Conservation (phyloP, 2,113 vertebrate species). For the Hypomesus transpacificus region DNA sequence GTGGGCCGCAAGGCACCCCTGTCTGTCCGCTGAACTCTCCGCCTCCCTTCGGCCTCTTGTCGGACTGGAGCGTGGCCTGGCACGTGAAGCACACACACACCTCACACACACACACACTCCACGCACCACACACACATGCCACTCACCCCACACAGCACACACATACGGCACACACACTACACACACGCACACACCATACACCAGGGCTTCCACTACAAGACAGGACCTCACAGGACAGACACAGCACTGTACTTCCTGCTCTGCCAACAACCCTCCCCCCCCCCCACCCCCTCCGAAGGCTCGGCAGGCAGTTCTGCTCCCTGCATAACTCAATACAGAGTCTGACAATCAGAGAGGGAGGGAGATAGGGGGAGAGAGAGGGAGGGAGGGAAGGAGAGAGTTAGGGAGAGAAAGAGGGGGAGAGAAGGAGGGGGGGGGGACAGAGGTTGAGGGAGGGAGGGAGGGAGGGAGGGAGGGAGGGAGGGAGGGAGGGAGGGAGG, state of each 20-base stretch:
- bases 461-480: background rate
- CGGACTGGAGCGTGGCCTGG: conserved; percentile 62
- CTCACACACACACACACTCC: background rate
- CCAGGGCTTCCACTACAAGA: conserved; percentile 33
- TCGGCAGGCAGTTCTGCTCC: conserved; percentile 40
- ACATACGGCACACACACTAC: too few relatives aligned
- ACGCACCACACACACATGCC: too few relatives aligned
- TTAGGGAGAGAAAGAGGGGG: background rate
- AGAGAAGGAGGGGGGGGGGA: conserved; percentile 28
- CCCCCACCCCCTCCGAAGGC: conserved; percentile 55
- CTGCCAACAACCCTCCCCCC: conserved; percentile 38
- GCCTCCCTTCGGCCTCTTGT: conserved; percentile 66
- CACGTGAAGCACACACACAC: conserved; percentile 55
- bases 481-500: conserved; percentile 46
- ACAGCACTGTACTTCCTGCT: conserved; percentile 51
- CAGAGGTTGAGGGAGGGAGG: conserved; percentile 21
- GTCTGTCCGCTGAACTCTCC: conserved; percentile 46
- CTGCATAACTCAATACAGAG: conserved; percentile 60
- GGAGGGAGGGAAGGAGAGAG: background rate
- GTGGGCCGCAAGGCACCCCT: conserved; percentile 38
- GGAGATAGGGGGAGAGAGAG: conserved; percentile 54
- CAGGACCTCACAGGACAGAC: conserved; percentile 66
- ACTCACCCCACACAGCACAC: too few relatives aligned
- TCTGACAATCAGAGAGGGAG: conserved; percentile 64
- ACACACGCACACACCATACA: too few relatives aligned